A percentile compares a stretch with the other conserved stretches of the same genome.
Evolutionary conservation across 1,140 invertebrate genomes (phyloP).

Genomic region (Listronotus bonariensis): DNA sequence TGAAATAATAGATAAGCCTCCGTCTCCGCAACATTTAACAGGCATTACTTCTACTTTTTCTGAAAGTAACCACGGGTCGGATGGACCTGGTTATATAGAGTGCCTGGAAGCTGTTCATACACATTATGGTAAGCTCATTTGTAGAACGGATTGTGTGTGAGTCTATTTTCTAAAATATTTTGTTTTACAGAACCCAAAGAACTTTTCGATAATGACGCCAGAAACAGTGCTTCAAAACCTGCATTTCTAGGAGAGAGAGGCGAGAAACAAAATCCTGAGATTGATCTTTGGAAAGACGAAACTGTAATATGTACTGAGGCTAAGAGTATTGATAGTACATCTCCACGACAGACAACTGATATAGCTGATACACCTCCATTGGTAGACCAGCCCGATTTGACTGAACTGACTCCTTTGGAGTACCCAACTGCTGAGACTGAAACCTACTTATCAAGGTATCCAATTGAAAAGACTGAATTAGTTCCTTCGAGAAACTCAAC

Average conservation of each 20-base stretch:
- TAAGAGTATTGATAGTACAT: constrained; percentile 1
- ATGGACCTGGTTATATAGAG: constrained; percentile 12
- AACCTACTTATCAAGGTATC: too few relatives aligned
- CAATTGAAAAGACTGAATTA: too few relatives aligned
- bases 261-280: constrained; percentile 1
- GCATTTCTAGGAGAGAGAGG: neutral
- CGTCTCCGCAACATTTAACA: too few relatives aligned
- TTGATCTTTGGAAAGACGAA: neutral
- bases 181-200: constrained; percentile 10
- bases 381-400: neutral
- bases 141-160: constrained; percentile 5
- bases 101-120: constrained; percentile 6
- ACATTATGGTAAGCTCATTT: constrained; percentile 10
- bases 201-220: constrained; percentile 1
- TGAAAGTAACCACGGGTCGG: neutral
- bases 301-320: constrained; percentile 1
- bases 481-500: too few relatives aligned
- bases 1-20: too few relatives aligned
- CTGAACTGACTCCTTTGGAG: too few relatives aligned
- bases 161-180: neutral
- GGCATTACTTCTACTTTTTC: neutral
- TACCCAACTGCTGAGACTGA: too few relatives aligned
- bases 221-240: neutral
- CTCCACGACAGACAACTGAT: constrained; percentile 1
- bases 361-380: neutral